Evolutionary conservation across 2,888 invertebrate genomes (phyloP).

Genomic region (Tuberolachnus salignus): DNA sequence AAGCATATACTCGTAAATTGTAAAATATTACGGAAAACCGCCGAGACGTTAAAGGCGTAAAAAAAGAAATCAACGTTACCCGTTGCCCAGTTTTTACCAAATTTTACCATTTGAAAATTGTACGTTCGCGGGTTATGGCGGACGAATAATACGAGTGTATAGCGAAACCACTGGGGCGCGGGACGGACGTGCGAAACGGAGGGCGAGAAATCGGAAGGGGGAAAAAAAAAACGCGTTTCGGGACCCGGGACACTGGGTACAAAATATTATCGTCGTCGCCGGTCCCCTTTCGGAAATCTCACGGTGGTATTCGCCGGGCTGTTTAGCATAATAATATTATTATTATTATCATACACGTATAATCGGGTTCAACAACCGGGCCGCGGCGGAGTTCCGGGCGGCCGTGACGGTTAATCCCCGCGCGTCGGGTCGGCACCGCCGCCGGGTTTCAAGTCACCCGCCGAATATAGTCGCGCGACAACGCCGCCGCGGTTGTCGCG

Average conservation of each 20-base stretch:
- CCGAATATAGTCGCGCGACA: not conserved
- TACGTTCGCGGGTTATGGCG: too few species aligned
- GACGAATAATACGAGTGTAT: too few species aligned
- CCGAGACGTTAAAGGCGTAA: too few species aligned
- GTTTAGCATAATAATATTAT: slow-evolving; percentile 31
- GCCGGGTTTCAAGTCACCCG: slow-evolving; percentile 30
- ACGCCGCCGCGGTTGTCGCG: not conserved
- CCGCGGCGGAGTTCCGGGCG: slow-evolving; percentile 10
- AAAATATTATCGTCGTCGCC: not conserved
- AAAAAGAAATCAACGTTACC: too few species aligned
- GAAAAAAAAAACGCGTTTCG: slow-evolving; percentile 9
- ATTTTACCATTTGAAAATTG: too few species aligned
- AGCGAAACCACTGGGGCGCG: too few species aligned
- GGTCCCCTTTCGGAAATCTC: not conserved
- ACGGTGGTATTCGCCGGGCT: not conserved
- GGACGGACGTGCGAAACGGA: too few species aligned
- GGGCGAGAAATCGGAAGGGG: too few species aligned
- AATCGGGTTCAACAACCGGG: slow-evolving; percentile 40
- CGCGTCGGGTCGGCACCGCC: slow-evolving; percentile 15
- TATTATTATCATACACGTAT: not conserved
- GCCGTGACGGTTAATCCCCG: slow-evolving; percentile 12
- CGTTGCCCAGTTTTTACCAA: too few species aligned
- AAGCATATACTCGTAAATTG: too few species aligned
- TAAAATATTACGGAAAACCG: too few species aligned
- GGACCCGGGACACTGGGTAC: not conserved